Conservation (phyloP, 2,797 vertebrate genomes). For the Dermochelys coriacea region DNA sequence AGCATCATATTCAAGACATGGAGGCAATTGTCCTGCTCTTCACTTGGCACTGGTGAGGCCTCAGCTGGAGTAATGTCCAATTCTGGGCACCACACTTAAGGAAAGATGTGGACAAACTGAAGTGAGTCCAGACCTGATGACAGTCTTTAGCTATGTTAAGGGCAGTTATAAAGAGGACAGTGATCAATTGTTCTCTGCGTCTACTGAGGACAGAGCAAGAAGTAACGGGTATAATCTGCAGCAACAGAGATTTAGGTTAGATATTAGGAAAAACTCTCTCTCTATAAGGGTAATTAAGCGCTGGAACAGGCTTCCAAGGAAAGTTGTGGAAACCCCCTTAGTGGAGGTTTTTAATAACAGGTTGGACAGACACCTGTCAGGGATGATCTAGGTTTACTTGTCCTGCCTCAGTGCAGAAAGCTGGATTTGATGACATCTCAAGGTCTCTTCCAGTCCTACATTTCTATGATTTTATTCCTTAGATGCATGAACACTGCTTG, state of each 20-base stretch:
- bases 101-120: background rate
- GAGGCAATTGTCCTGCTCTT: background rate
- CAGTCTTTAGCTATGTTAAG: no score
- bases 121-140: background rate
- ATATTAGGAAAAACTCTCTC: background rate
- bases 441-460: background rate
- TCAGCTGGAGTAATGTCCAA: background rate
- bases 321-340: background rate
- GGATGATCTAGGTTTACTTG: background rate
- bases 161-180: no score
- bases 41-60: background rate
- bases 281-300: background rate
- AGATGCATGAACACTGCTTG: background rate
- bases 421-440: background rate
- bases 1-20: background rate
- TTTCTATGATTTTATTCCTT: background rate
- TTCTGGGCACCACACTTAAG: background rate
- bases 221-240: no score
- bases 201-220: no score
- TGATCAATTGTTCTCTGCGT: no score
- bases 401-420: background rate
- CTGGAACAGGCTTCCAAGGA: background rate
- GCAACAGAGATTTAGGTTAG: background rate
- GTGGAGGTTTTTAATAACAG: background rate
- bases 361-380: background rate